phyloP scores from a whole-genome alignment of 2,113 vertebrate species.

The Centropristis striata region DNA sequence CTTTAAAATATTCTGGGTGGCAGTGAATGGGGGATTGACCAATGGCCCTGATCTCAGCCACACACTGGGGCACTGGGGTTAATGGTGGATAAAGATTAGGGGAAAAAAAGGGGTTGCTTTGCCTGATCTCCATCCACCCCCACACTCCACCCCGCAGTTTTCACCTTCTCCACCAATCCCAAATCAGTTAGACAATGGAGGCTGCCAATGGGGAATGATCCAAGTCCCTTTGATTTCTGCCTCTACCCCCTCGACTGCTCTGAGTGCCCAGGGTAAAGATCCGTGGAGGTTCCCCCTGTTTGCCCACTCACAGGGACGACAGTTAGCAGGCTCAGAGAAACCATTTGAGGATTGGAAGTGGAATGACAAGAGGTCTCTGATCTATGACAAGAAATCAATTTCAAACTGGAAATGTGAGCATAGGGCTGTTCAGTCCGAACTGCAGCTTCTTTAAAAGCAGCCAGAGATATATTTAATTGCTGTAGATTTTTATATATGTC shows the following conservation, averaged over 20 bases:
- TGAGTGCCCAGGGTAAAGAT: constrained; percentile 83
- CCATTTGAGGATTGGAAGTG: constrained; percentile 80
- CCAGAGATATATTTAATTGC: constrained; percentile 81
- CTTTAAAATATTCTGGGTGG: constrained; percentile 88
- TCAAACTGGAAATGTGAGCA: constrained; percentile 78
- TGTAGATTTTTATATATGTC: constrained; percentile 75
- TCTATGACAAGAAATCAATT: constrained; percentile 87
- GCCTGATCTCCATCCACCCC: constrained; percentile 79
- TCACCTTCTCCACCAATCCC: constrained; percentile 82
- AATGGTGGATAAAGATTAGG: constrained; percentile 89
- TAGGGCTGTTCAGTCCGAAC: constrained; percentile 71
- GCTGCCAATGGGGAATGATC: constrained; percentile 79
- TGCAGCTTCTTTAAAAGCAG: constrained; percentile 72
- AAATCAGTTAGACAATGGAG: constrained; percentile 83
- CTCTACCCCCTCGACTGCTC: constrained; percentile 71
- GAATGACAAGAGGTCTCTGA: constrained; percentile 83
- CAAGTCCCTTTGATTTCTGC: constrained; percentile 84
- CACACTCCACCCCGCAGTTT: constrained; percentile 60
- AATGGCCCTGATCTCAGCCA: constrained; percentile 87
- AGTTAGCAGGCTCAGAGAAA: constrained; percentile 74
- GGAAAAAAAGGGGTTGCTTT: constrained; percentile 50
- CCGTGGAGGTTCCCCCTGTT: constrained; percentile 79
- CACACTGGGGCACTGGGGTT: constrained; percentile 84
- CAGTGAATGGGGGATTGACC: constrained; percentile 88
- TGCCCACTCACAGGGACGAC: constrained; percentile 71